These are phyloP conservation scores for Stenodema calcarata DNA, from an alignment of 2,888 invertebrate species.

Conservation along the genomic window DNA sequence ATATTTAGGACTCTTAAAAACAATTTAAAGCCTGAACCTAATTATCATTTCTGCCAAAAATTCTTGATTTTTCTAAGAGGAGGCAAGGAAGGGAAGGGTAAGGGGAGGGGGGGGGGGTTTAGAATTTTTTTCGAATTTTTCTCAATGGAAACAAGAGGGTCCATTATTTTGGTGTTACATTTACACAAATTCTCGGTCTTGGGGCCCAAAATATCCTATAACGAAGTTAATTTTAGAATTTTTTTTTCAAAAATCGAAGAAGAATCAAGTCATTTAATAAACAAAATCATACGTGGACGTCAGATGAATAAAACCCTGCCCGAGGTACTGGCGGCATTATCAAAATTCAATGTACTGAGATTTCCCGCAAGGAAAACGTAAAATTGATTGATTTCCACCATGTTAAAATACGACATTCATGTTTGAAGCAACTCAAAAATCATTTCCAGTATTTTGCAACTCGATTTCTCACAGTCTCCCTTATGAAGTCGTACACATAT, in stretches of 20 bases:
- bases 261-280: background rate
- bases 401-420: background rate
- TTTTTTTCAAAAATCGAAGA: background rate
- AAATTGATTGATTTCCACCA: background rate
- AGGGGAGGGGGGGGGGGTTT: conserved; percentile 9
- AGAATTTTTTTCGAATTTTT: conserved; percentile 38
- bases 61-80: conserved; percentile 20
- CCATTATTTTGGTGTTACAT: conserved; percentile 42
- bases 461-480: conserved; percentile 26
- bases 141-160: conserved; percentile 37
- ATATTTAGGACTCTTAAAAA: conserved; percentile 46
- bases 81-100: background rate
- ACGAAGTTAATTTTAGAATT: background rate
- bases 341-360: background rate
- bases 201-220: conserved; percentile 11
- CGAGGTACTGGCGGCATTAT: conserved; percentile 44
- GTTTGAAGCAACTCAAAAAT: background rate
- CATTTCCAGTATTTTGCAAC: conserved; percentile 24
- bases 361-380: background rate
- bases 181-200: conserved; percentile 44
- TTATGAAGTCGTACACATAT: conserved; percentile 53
- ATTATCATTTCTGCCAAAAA: conserved; percentile 33
- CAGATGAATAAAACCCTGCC: background rate
- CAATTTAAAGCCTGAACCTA: conserved; percentile 51
- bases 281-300: background rate